phyloP scores from a whole-genome alignment of 2,888 invertebrate species.

The Yponomeuta cagnagella region DNA sequence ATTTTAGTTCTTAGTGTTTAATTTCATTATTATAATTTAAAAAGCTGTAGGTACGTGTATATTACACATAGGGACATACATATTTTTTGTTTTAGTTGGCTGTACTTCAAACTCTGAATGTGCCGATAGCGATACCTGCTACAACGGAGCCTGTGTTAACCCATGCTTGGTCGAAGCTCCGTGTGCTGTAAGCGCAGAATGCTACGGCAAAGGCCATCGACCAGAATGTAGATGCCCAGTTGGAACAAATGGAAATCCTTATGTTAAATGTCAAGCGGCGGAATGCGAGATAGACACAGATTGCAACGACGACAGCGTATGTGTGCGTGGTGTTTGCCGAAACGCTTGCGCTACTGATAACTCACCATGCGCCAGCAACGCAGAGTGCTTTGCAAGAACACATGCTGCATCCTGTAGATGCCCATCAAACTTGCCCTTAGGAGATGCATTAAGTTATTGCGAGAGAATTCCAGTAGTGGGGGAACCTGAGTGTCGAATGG shows the following conservation, averaged over 20 bases:
- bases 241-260: conserved; percentile 88
- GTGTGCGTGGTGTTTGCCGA: conserved; percentile 82
- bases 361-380: conserved; percentile 87
- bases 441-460: conserved; percentile 88
- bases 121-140: conserved; percentile 85
- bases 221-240: conserved; percentile 86
- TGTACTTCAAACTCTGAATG: conserved; percentile 91
- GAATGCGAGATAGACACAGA: conserved; percentile 88
- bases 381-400: conserved; percentile 86
- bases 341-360: conserved; percentile 83
- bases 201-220: conserved; percentile 86
- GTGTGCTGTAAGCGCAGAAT: conserved; percentile 89
- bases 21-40: neutral
- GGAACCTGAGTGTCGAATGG: conserved; percentile 83
- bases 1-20: conserved; percentile 3
- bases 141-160: conserved; percentile 87
- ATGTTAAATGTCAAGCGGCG: conserved; percentile 82
- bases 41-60: too few relatives aligned
- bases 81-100: conserved; percentile 76
- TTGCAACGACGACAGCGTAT: conserved; percentile 85
- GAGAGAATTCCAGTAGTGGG: conserved; percentile 66
- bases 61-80: neutral
- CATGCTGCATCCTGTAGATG: conserved; percentile 90
- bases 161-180: conserved; percentile 87
- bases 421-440: conserved; percentile 84